Evolutionary conservation across 2,113 vertebrate genomes (phyloP).

Genomic region (Anolis carolinensis): DNA sequence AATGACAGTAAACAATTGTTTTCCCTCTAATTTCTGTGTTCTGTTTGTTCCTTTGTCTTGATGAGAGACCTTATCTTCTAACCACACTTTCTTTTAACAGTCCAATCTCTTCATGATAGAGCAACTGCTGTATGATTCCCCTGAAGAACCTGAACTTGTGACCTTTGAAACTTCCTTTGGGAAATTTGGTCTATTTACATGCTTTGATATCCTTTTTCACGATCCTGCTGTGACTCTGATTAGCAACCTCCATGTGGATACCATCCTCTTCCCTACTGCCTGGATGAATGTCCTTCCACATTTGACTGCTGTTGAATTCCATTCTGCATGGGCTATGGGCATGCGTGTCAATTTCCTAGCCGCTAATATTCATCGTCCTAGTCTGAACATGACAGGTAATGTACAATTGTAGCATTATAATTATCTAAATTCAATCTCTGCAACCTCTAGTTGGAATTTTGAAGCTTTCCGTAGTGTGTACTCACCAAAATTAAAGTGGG

Average conservation of each 20-base stretch:
- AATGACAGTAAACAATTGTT: too few species aligned
- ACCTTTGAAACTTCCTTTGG: constrained; percentile 84
- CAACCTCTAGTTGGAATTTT: background rate
- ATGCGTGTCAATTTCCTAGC: constrained; percentile 63
- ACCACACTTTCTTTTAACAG: constrained; percentile 22
- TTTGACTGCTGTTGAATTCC: constrained; percentile 54
- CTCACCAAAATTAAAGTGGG: background rate
- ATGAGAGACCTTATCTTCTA: background rate
- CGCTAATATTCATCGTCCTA: constrained; percentile 68
- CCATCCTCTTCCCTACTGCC: constrained; percentile 49
- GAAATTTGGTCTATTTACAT: constrained; percentile 83
- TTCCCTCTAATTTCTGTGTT: too few species aligned
- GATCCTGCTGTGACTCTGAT: constrained; percentile 74
- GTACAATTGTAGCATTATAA: background rate
- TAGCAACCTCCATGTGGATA: constrained; percentile 70
- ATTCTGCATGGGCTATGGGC: constrained; percentile 52
- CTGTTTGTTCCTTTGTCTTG: background rate
- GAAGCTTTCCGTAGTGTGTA: background rate
- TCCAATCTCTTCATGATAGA: constrained; percentile 81
- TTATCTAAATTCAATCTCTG: background rate
- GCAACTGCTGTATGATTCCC: constrained; percentile 74
- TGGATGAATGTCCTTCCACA: constrained; percentile 59
- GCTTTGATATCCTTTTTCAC: constrained; percentile 81
- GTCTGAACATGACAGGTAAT: constrained; percentile 70
- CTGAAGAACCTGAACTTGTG: constrained; percentile 70